A percentile compares a stretch with the other conserved stretches of the same genome.
These are phyloP conservation scores for Cosmia trapezina DNA, from an alignment of 2,888 invertebrate genomes.

Conservation along the genomic window DNA sequence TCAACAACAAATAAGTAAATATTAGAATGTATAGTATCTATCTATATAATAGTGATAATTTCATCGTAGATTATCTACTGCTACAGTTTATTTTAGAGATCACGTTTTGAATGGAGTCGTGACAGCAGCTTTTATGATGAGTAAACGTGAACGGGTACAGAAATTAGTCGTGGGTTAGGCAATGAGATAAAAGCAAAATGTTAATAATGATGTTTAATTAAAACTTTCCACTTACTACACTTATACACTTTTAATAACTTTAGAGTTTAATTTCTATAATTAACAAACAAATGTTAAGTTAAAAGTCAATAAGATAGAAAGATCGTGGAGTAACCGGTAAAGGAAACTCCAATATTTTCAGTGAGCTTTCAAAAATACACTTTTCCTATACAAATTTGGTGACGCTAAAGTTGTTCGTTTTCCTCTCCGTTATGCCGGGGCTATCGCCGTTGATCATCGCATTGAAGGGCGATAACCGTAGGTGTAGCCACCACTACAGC, in stretches of 20 bases:
- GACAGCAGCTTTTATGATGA: slow-evolving; percentile 9
- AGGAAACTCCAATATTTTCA: neutral
- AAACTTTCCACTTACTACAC: too few species aligned
- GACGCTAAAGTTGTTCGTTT: neutral
- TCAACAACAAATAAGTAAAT: slow-evolving; percentile 11
- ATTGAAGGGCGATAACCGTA: too few species aligned
- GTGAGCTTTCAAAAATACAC: too few species aligned
- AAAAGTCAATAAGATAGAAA: neutral
- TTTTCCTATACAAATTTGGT: neutral
- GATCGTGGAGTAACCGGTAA: neutral
- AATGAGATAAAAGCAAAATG: neutral
- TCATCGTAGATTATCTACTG: neutral
- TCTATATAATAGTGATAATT: neutral
- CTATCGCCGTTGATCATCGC: too few species aligned
- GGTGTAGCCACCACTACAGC: too few species aligned
- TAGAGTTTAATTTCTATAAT: too few species aligned
- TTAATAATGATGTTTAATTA: too few species aligned
- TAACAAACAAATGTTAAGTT: too few species aligned
- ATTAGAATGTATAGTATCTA: slow-evolving; percentile 14
- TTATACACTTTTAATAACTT: too few species aligned
- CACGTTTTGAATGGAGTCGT: slow-evolving; percentile 51
- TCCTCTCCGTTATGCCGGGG: too few species aligned
- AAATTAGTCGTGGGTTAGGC: neutral
- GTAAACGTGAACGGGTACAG: neutral
- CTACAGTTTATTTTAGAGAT: slow-evolving; percentile 24